Evolutionary conservation across 2,888 invertebrate genomes (phyloP).

Genomic region (Oligia strigilis): DNA sequence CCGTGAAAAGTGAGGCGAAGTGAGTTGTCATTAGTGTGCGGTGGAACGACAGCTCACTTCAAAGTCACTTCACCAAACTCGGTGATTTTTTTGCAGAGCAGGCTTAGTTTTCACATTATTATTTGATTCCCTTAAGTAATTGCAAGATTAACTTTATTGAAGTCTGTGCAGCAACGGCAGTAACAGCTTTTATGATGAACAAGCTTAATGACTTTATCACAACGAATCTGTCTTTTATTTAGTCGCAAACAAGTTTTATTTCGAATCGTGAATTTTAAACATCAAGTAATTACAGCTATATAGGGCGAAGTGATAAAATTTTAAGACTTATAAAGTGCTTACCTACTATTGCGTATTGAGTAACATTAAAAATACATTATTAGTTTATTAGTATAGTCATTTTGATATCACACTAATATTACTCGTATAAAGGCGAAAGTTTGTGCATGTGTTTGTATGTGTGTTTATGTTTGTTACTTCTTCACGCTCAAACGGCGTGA

Average conservation of each 20-base stretch:
- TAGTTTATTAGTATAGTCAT: background rate
- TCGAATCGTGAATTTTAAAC: constrained; percentile 24
- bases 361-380: constrained; percentile 28
- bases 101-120: background rate
- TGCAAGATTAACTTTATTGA: constrained; percentile 12
- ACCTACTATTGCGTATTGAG: background rate
- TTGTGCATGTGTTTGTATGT: no score
- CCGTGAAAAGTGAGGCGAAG: no score
- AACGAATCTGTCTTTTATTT: constrained; percentile 9
- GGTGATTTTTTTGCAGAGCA: background rate
- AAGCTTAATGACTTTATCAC: constrained; percentile 1
- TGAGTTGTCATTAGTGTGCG: no score
- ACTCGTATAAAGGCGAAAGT: no score
- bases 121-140: constrained; percentile 5
- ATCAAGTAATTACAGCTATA: constrained; percentile 18
- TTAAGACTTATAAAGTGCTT: constrained; percentile 9
- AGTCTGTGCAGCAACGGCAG: background rate
- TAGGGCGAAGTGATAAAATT: constrained; percentile 19
- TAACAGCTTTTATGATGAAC: constrained; percentile 13
- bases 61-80: background rate
- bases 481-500: no score
- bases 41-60: background rate
- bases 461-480: no score
- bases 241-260: constrained; percentile 36
- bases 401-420: no score